Conservation (phyloP, 2,797 vertebrate genomes). For the Acrossocheilus wenchowensis region DNA sequence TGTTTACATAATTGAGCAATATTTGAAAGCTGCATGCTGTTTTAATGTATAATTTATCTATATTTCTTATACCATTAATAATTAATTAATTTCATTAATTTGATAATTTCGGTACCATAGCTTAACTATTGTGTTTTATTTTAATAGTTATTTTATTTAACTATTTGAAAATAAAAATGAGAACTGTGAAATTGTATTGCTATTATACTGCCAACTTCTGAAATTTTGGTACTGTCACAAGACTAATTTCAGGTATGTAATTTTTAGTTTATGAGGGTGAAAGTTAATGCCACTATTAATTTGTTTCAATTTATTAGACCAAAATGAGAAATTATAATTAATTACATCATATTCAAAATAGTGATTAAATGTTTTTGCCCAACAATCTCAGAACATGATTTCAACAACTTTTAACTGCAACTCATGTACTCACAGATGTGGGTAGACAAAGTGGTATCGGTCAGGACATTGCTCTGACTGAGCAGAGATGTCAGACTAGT, state of each 20-base stretch:
- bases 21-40: too few relatives aligned
- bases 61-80: too few relatives aligned
- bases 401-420: background rate
- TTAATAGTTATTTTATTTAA: too few relatives aligned
- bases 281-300: background rate
- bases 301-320: background rate
- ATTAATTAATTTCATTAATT: too few relatives aligned
- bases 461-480: conserved; percentile 70
- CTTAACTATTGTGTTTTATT: too few relatives aligned
- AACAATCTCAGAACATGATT: background rate
- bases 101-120: too few relatives aligned
- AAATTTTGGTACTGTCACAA: background rate
- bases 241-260: background rate
- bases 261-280: background rate
- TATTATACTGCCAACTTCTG: background rate
- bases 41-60: too few relatives aligned
- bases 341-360: background rate
- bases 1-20: too few relatives aligned
- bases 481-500: conserved; percentile 78
- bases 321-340: background rate
- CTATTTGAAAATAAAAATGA: too few relatives aligned
- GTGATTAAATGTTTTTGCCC: background rate
- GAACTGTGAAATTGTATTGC: background rate
- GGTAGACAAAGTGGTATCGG: conserved; percentile 78
- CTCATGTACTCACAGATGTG: conserved; percentile 80